These are phyloP conservation scores for Centroberyx gerrardi DNA, from an alignment of 2,797 vertebrate genomes.

Conservation along the genomic window DNA sequence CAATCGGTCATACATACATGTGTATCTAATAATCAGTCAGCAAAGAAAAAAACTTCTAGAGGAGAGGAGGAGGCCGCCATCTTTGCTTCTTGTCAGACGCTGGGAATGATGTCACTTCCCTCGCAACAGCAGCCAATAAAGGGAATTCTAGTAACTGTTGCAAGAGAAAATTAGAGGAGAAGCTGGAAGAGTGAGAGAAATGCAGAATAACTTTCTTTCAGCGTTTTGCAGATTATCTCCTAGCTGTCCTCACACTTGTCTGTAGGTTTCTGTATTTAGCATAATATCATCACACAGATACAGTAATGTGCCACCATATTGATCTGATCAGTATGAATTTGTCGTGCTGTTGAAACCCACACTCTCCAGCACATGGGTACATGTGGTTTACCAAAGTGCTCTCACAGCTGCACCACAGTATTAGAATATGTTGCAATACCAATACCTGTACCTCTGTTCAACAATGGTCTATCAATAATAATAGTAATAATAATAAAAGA, in stretches of 20 bases:
- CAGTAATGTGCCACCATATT: slow-evolving; percentile 66
- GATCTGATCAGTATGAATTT: slow-evolving; percentile 55
- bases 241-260: slow-evolving; percentile 53
- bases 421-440: slow-evolving; percentile 77
- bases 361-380: slow-evolving; percentile 60
- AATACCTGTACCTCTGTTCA: slow-evolving; percentile 83
- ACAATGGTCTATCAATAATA: slow-evolving; percentile 77
- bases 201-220: slow-evolving; percentile 24
- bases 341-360: slow-evolving; percentile 62
- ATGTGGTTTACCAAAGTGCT: slow-evolving; percentile 78
- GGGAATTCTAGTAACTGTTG: slow-evolving; percentile 33
- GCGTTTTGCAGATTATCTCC: slow-evolving; percentile 53
- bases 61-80: slow-evolving; percentile 15
- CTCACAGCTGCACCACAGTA: slow-evolving; percentile 74
- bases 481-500: slow-evolving; percentile 72
- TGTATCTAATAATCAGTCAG: slow-evolving; percentile 49
- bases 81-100: slow-evolving; percentile 38
- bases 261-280: slow-evolving; percentile 63
- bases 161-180: slow-evolving; percentile 22
- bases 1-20: slow-evolving; percentile 55
- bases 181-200: slow-evolving; percentile 34
- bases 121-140: slow-evolving; percentile 33
- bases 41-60: slow-evolving; percentile 39
- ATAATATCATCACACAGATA: slow-evolving; percentile 45
- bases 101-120: slow-evolving; percentile 64